Evolutionary conservation across 1,140 invertebrate species (phyloP), one percentile per base, ranked within the genome.

Genomic region (Doryteuthis pealeii): DNA sequence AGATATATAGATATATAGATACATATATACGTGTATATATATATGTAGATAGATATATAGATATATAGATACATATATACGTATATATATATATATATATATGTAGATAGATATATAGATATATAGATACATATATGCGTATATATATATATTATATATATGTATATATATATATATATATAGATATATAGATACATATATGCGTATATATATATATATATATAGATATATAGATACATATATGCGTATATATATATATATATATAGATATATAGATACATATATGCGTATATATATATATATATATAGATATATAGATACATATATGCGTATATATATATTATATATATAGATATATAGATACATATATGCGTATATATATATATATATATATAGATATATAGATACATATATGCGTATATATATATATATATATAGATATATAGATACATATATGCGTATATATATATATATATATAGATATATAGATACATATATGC

Each of bases 311-410:
- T 49, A n/a, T n/a, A n/a, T n/a, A n/a, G 15, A 58, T 6, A 28
- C 26, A 58, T 58, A 28, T 58, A 58, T 58, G 15, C 15, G 15
- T 58, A 28, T 58, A 58, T 58, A 28, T 58, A 58, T 58, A 28
- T 58, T 58, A 58, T 58, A 28, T 58, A 58, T 58, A 28, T 58
- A 49, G 8, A 22, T 49, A 49, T 49, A 22, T 49, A 49, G 8
- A 49, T 10, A 49, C 22, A 49, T 49, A 49, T 49, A 49, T 49
- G 45, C 22, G 22, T 49, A 22, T 49, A 49, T 49, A 58, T 58
- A 58, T 58, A 58, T 58, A 58, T 58, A 58, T 58, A 58, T 58
- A 28, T 58, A 58, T 58, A 58, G 3, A 58, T 58, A 58, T 58
- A 58, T 58, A 58, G 3, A 58, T 58, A 58, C 15, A 6, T 49